Base-by-base conservation (phyloP, 2,797 vertebrate genomes). In the Staurois parvus region DNA sequence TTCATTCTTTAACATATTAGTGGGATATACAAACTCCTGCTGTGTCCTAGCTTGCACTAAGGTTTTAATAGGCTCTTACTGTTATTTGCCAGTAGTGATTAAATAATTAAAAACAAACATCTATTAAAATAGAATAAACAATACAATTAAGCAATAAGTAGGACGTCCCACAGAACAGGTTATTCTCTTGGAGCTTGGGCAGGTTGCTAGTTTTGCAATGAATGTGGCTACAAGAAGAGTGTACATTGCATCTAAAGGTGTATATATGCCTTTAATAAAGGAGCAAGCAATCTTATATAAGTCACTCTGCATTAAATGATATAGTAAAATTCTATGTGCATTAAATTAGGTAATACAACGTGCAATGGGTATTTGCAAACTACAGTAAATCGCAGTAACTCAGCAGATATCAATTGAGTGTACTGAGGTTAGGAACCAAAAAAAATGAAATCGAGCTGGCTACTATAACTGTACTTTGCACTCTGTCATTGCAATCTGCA, bases 31-130 rank as follows among this genome's bases (percentile, higher is more conserved):
- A 81, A 72, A 29, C 69, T 81, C 79, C 79, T 73, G 79, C 79
- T 72, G 79, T 81, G 69, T 62, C 34, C 52, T 72, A 73, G 79
- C 79, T 81, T 81, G 69, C 69, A 64, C 69, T 73, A 70, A 59
- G 66, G 76, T 69, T 84, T 77, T 69, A 84, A 84, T 84, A 72
- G 82, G 67, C 74, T 52, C 74, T 77, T 59, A 81, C 68, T 84
- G 82, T 84, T 76, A 59, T 76, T 84, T 76, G 82, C 74, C 30
- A 64, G 64, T 30, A 52, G 68, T 84, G 66, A 84, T 84, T 84
- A 84, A 84, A 84, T 84, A 77, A 77, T 77, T 84, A 84, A 84
- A 84, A 76, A 84, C 74, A 84, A 84, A 64, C 52, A 59, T 62
- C 79, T 64, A 64, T 59, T 81, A 48, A 73, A 81, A 81, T 62